Conservation (phyloP, 2,113 vertebrate species). For the Sclerurus mexicanus region DNA sequence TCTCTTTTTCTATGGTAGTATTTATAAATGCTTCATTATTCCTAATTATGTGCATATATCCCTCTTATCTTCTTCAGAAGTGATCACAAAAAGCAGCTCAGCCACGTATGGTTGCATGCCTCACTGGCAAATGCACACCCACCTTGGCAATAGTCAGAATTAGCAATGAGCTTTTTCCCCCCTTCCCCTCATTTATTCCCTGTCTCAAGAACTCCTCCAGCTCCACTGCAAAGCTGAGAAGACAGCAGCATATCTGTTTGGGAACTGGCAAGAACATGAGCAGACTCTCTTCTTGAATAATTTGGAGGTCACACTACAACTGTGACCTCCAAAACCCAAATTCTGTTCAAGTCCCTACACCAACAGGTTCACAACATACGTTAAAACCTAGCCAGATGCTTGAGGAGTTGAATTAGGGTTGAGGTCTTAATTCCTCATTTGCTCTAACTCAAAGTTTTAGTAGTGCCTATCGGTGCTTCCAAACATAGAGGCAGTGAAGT, state of each 20-base stretch:
- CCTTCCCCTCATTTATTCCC: neutral
- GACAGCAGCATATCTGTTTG: neutral
- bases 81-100: neutral
- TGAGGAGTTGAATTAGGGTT: neutral
- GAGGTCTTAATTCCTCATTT: neutral
- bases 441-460: neutral
- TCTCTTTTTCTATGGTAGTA: neutral
- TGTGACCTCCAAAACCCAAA: neutral
- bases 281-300: neutral
- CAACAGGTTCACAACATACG: neutral
- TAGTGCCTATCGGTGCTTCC: neutral
- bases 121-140: neutral
- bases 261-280: neutral
- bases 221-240: neutral
- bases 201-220: neutral
- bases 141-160: neutral
- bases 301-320: neutral
- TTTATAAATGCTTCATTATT: neutral
- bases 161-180: neutral
- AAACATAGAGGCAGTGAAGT: neutral
- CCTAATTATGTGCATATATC: neutral
- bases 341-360: neutral
- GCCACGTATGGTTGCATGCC: neutral
- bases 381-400: neutral
- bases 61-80: neutral